Base-by-base conservation (phyloP, 2,113 vertebrate species). In the Hipposideros armiger region DNA sequence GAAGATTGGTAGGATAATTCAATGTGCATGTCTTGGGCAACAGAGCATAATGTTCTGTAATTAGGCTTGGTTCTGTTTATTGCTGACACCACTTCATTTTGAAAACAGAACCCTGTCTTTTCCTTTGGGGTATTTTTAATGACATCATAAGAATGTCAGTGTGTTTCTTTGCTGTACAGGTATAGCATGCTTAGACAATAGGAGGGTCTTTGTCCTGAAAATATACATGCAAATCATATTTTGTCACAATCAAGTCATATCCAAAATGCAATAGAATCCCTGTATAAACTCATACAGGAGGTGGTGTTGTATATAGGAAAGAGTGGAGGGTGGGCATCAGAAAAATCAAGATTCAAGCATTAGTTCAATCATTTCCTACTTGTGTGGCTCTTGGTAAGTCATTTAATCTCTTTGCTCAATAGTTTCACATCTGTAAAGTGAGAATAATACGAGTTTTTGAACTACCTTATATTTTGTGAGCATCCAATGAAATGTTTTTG, bases 41-140 rank as follows among this genome's bases (percentile, higher is more conserved):
- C 40, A 93, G 72, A 89, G 72, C 52, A 42, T 16, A 26, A 36
- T 60, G 30, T 81, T 80, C 82, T 91, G 20, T 60, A 91, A 91
- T 66, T 60, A 92, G 42, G 40, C 26, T 60, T 91, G 69, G 54
- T 69, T 98, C 92, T 97, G 85, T 70, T 97, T 88, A 80, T 69
- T 95, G 69, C 83, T 74, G 74, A 58, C 78, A 88, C 52, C 91
- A 92, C 91, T 91, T 97, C 82, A 96, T 97, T 94, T 94, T 76
- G 85, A 89, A 96, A 97, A 93, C 95, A 97, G 92, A 93, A 72
- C 69, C 28, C 76, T 92, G 82, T 82, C 74, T 93, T 97, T 95
- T 95, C 97, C 95, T 96, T 82, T 92, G 90, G 85, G 92, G 52
- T 52, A 66, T 72, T 87, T 96, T 95, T 95, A 94, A 96, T 92